Evolutionary conservation across 2,888 invertebrate species (phyloP), one percentile per base, ranked within the genome.

Genomic region (Ophioninae sp.): DNA sequence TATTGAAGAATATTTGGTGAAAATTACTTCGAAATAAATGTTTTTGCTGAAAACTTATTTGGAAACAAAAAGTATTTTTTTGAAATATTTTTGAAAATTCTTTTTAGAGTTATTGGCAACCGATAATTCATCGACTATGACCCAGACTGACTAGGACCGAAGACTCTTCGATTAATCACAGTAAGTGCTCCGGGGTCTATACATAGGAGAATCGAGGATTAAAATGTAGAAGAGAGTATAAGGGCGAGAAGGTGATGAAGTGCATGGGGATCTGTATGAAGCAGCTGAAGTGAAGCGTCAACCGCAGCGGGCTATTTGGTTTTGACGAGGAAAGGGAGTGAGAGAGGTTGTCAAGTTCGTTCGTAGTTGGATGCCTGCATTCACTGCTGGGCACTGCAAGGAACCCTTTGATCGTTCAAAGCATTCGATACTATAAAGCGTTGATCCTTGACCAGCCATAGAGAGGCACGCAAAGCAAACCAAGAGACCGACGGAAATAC

Each of bases 401-500:
- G 30, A 30, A 30, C 58, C 65, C 76, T 84, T 84, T 79, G 84
- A 79, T 51, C 72, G 63, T 30, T 76, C 63, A 82, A 77, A 76
- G 76, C 76, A 67, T 71, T 64, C 76, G 64, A 78, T 81, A 67
- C 72, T 75, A 41, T n/a, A 51, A 81, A 75, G 58, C 41, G 41
- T 71, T 56, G 44, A 67, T 63, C 68, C 63, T 79, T 73, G 72
- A 59, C 74, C 74, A 37, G 56, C 59, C 44, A 61, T 30, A 10
- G 20, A n/a, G 22, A 22, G 20, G 51, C 37, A 61, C 22, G 17
- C 17, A 59, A 51, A 44, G 68, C 30, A 30, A 41, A 61, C 61
- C 23, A 30, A 44, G 20, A 1, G 13, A 65, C n/a, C 67, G n/a
- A 39, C 5, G 59, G n/a, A 76, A 59, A 68, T 51, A 17, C 51